phyloP scores from a whole-genome alignment of 2,888 invertebrate genomes.

The Drosophila mimica region DNA sequence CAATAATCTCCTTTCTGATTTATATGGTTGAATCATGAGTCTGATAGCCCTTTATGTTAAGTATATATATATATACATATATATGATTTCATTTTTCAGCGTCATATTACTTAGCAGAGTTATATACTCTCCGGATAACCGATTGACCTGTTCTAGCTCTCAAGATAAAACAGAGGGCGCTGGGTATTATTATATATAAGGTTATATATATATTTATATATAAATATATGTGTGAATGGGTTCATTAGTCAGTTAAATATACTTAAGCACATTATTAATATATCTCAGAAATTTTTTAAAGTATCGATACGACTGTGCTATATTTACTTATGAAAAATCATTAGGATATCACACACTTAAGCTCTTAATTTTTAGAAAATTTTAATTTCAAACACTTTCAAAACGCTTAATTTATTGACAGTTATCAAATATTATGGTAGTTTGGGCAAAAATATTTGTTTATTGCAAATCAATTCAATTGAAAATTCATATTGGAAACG shows the following conservation, averaged over 20 bases:
- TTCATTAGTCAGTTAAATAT: neutral
- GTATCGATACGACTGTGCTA: neutral
- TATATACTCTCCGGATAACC: neutral
- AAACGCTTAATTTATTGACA: neutral
- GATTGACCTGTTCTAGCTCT: neutral
- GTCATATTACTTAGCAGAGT: neutral
- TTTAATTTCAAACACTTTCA: too few species aligned
- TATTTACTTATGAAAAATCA: neutral
- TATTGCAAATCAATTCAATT: slow-evolving; percentile 13
- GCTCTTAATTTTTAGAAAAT: neutral
- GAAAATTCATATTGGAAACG: slow-evolving; percentile 14
- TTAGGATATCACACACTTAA: neutral
- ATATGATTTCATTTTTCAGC: slow-evolving; percentile 1
- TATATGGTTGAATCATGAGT: neutral
- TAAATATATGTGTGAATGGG: neutral
- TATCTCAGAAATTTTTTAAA: neutral
- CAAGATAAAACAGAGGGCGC: neutral
- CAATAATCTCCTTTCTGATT: neutral
- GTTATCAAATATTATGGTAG: neutral
- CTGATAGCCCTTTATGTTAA: neutral
- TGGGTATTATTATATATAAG: too few species aligned
- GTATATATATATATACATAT: too few species aligned
- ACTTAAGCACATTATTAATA: neutral
- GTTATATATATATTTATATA: neutral
- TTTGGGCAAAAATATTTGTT: neutral